Percentiles rank a stretch among this genome's conserved stretches.
phyloP scores from a whole-genome alignment of 2,113 vertebrate genomes.

The Plotosus lineatus region DNA sequence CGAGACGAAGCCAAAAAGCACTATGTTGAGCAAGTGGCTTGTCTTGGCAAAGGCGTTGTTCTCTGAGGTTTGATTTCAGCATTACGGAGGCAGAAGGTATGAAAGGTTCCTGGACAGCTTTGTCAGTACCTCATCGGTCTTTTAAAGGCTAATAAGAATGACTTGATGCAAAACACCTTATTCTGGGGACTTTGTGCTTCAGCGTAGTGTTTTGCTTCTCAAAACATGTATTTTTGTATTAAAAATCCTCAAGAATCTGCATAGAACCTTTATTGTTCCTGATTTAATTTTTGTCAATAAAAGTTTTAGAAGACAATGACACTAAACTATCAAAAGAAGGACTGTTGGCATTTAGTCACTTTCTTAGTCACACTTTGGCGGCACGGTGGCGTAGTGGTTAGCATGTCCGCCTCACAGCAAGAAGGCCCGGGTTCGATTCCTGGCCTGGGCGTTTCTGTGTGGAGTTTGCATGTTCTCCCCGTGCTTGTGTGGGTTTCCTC shows the following conservation, averaged over 20 bases:
- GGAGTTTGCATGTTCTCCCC: too few species aligned
- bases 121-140: constrained; percentile 15
- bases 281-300: not conserved
- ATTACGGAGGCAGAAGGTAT: constrained; percentile 39
- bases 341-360: not conserved
- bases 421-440: too few species aligned
- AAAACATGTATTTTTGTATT: not conserved
- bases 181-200: constrained; percentile 14
- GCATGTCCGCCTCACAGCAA: too few species aligned
- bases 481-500: too few species aligned
- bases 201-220: constrained; percentile 6
- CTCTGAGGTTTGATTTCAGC: constrained; percentile 46
- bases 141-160: constrained; percentile 5
- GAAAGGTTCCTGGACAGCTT: constrained; percentile 32
- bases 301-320: not conserved
- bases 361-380: too few species aligned
- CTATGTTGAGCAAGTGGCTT: constrained; percentile 32
- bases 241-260: not conserved
- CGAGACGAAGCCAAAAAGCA: constrained; percentile 16
- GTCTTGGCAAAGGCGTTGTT: constrained; percentile 40
- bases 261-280: not conserved
- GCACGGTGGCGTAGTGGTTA: too few species aligned
- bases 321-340: not conserved
- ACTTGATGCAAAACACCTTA: constrained; percentile 2
- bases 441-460: too few species aligned